These are phyloP conservation scores for Microctenopoma lineatum DNA, from an alignment of 2,797 vertebrate species.

Conservation along the genomic window DNA sequence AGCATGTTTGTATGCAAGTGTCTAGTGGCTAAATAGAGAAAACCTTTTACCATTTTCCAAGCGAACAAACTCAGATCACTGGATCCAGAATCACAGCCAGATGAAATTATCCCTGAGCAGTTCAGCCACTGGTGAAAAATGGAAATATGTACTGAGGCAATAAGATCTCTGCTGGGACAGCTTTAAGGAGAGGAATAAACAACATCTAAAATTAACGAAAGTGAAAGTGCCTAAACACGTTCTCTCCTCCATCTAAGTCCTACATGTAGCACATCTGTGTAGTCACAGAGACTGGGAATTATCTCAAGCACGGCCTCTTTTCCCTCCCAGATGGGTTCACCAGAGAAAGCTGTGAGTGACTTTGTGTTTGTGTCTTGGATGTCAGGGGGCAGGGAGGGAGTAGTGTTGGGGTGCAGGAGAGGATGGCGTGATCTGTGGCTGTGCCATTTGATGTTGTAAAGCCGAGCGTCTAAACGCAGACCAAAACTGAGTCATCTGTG, in stretches of 20 bases:
- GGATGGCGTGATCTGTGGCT: conserved; percentile 43
- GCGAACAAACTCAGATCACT: conserved; percentile 41
- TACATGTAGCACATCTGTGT: conserved; percentile 59
- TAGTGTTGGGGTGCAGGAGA: conserved; percentile 7
- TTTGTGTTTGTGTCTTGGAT: conserved; percentile 32
- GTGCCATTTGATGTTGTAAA: conserved; percentile 72
- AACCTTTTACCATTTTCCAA: conserved; percentile 34
- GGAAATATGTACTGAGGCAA: conserved; percentile 51
- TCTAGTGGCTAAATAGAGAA: conserved; percentile 15
- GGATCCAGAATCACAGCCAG: conserved; percentile 38
- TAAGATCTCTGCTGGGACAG: conserved; percentile 60
- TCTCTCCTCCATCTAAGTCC: conserved; percentile 35
- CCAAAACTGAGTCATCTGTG: conserved; percentile 62
- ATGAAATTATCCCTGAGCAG: conserved; percentile 51
- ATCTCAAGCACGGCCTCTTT: conserved; percentile 71
- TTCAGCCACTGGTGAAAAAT: conserved; percentile 50
- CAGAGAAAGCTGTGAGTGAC: conserved; percentile 42
- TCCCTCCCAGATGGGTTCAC: conserved; percentile 67
- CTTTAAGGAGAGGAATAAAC: conserved; percentile 65
- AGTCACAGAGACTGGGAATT: conserved; percentile 68
- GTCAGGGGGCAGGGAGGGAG: neutral
- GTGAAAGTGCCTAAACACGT: conserved; percentile 56
- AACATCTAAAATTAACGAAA: conserved; percentile 76
- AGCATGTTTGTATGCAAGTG: neutral
- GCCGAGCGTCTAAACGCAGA: conserved; percentile 60